Evolutionary conservation across 2,797 vertebrate species (phyloP).

Genomic region (Falco berigora): DNA sequence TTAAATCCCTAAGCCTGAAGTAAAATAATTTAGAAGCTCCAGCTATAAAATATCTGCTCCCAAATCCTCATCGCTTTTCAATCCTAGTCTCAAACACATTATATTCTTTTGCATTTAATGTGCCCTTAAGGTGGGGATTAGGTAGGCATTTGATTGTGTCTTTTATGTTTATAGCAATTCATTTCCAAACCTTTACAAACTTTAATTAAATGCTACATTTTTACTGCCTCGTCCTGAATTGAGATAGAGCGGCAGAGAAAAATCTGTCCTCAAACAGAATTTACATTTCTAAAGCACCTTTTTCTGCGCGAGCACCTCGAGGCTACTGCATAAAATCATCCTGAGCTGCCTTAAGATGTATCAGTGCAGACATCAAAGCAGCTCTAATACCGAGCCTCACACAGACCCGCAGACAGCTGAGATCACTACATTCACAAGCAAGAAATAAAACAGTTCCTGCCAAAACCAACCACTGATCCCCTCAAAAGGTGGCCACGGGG

Average conservation of each 20-base stretch:
- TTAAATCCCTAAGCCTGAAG: conserved; percentile 34
- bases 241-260: conserved; percentile 22
- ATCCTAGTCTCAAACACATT: not conserved
- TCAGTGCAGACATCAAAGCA: conserved; percentile 56
- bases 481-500: conserved; percentile 45
- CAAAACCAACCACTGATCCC: conserved; percentile 31
- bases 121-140: conserved; percentile 50
- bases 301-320: conserved; percentile 35
- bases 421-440: conserved; percentile 1
- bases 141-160: conserved; percentile 38
- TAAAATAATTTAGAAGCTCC: conserved; percentile 44
- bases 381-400: conserved; percentile 46
- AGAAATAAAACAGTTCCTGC: conserved; percentile 25
- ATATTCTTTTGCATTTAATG: conserved; percentile 4
- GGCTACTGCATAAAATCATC: conserved; percentile 27
- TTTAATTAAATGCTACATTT: conserved; percentile 52
- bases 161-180: conserved; percentile 56
- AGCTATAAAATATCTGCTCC: not conserved
- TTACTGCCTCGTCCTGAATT: not conserved
- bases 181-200: conserved; percentile 41
- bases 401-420: conserved; percentile 36
- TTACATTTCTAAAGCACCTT: conserved; percentile 43
- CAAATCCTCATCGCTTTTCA: conserved; percentile 9
- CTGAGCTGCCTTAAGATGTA: conserved; percentile 48
- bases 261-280: conserved; percentile 44